Conservation (phyloP, 2,797 vertebrate genomes). For the Esox masquinongy region DNA sequence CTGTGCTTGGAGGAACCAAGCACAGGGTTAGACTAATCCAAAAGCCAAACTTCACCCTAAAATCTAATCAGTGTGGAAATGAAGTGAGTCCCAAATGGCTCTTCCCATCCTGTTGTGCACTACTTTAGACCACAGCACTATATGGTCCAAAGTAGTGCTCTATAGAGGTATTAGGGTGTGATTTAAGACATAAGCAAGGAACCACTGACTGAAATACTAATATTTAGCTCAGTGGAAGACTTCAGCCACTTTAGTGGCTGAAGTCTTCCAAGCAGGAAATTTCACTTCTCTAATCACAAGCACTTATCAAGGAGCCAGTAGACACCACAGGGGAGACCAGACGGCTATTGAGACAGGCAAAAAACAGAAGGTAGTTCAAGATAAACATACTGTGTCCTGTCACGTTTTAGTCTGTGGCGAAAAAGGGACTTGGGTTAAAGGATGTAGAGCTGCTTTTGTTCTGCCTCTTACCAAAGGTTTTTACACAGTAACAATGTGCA, state of each 20-base stretch:
- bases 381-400: conserved; percentile 23
- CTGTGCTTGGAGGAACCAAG: conserved; percentile 7
- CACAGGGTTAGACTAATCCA: conserved; percentile 57
- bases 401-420: background rate
- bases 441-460: background rate
- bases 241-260: conserved; percentile 41
- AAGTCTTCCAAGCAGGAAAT: conserved; percentile 46
- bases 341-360: conserved; percentile 40
- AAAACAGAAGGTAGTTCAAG: conserved; percentile 38
- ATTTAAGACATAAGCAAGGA: background rate
- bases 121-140: background rate
- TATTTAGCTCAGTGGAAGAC: conserved; percentile 54
- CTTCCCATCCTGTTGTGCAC: background rate
- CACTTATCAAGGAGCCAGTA: conserved; percentile 47
- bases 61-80: conserved; percentile 64
- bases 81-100: conserved; percentile 18
- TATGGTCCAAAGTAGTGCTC: background rate
- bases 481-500: background rate
- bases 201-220: conserved; percentile 57
- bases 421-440: background rate
- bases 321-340: conserved; percentile 17
- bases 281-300: conserved; percentile 55
- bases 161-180: background rate
- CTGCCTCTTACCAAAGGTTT: background rate
- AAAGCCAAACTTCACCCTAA: conserved; percentile 66